Evolutionary conservation across 1,140 invertebrate genomes (phyloP).

Genomic region (Condylostylus longicornis): DNA sequence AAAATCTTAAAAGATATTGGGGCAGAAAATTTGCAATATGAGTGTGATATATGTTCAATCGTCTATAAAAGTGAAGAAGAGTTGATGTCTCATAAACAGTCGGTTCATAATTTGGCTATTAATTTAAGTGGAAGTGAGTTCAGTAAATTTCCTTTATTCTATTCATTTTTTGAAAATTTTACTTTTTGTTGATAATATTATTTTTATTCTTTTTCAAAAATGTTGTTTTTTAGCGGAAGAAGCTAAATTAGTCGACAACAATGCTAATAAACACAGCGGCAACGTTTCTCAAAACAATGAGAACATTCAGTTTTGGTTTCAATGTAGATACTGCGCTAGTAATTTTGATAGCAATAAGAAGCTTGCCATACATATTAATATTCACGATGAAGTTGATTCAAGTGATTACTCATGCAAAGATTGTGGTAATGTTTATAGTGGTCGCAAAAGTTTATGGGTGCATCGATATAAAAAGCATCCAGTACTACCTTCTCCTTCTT

Average conservation of each 20-base stretch:
- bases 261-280: too few species aligned
- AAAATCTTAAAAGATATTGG: conserved; percentile 24
- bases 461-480: conserved; percentile 33
- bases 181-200: too few species aligned
- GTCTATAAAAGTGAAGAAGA: conserved; percentile 25
- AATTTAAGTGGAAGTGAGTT: too few species aligned
- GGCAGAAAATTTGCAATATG: conserved; percentile 25
- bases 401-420: conserved; percentile 32
- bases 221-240: too few species aligned
- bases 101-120: too few species aligned
- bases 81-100: conserved; percentile 22
- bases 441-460: conserved; percentile 31
- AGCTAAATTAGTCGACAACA: too few species aligned
- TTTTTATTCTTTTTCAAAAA: background rate
- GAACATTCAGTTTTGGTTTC: conserved; percentile 23
- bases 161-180: too few species aligned
- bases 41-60: conserved; percentile 29
- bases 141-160: too few species aligned
- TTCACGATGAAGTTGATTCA: conserved; percentile 29
- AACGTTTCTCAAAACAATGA: too few species aligned
- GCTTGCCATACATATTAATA: conserved; percentile 31
- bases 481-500: conserved; percentile 24
- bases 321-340: conserved; percentile 30
- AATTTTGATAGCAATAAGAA: conserved; percentile 32
- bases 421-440: conserved; percentile 31